These are phyloP conservation scores for Trachops cirrhosus DNA, from an alignment of 2,797 vertebrate species.

Conservation along the genomic window DNA sequence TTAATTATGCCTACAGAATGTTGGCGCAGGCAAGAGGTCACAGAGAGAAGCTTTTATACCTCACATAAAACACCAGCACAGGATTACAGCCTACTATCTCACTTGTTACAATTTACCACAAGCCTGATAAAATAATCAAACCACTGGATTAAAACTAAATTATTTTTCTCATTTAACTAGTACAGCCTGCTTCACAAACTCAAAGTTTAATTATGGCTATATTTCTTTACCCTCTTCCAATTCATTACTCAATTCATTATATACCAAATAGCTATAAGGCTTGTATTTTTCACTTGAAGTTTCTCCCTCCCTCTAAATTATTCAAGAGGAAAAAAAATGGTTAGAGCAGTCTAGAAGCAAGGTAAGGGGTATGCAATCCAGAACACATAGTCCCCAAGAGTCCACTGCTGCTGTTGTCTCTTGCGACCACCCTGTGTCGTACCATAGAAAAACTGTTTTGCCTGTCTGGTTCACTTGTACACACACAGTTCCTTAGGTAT, in stretches of 20 bases:
- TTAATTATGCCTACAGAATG: conserved; percentile 48
- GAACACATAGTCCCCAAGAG: background rate
- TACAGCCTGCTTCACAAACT: conserved; percentile 8
- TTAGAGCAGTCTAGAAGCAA: background rate
- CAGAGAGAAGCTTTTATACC: conserved; percentile 36
- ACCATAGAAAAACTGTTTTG: background rate
- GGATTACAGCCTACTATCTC: background rate
- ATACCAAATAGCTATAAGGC: background rate
- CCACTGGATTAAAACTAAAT: conserved; percentile 48
- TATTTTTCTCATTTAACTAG: conserved; percentile 23
- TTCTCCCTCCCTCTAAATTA: background rate
- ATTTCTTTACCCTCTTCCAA: conserved; percentile 5
- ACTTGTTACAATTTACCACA: conserved; percentile 6
- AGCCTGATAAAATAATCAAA: conserved; percentile 50
- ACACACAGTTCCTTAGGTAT: background rate
- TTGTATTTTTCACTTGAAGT: background rate
- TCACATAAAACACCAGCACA: conserved; percentile 41
- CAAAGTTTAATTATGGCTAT: background rate
- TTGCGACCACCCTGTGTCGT: background rate
- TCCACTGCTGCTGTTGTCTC: background rate
- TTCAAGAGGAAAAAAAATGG: background rate
- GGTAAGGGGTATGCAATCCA: background rate
- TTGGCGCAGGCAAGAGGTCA: background rate
- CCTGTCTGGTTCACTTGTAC: background rate
- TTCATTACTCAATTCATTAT: background rate